phyloP scores from a whole-genome alignment of 2,797 vertebrate genomes.

The Malurus leucopterus region DNA sequence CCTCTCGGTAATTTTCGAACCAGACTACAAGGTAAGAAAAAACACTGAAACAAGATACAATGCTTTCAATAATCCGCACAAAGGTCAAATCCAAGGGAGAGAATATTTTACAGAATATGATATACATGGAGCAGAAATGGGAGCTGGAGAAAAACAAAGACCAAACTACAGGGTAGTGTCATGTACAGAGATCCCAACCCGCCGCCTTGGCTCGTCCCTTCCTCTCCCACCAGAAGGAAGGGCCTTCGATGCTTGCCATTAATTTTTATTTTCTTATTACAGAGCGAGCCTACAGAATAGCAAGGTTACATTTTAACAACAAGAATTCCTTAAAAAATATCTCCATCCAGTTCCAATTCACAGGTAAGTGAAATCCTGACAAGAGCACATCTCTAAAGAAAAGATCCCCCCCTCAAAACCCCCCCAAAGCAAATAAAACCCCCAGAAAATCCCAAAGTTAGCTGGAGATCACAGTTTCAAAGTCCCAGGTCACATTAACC shows the following conservation, averaged over 20 bases:
- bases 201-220: constrained; percentile 44
- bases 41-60: constrained; percentile 87
- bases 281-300: constrained; percentile 69
- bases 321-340: constrained; percentile 70
- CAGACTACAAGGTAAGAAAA: constrained; percentile 84
- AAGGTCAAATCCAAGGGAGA: constrained; percentile 88
- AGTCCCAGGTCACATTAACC: constrained; percentile 59
- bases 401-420: neutral
- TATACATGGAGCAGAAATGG: constrained; percentile 88
- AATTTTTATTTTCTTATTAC: constrained; percentile 66
- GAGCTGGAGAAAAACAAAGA: constrained; percentile 72
- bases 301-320: constrained; percentile 69
- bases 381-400: constrained; percentile 59
- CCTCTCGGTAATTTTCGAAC: constrained; percentile 77
- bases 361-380: constrained; percentile 56
- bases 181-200: constrained; percentile 86
- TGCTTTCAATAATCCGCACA: constrained; percentile 85
- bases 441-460: constrained; percentile 30
- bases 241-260: constrained; percentile 31
- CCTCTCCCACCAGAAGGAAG: constrained; percentile 62
- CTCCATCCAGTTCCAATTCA: constrained; percentile 74
- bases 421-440: neutral
- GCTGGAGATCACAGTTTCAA: constrained; percentile 48
- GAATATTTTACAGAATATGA: constrained; percentile 86
- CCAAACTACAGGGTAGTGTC: constrained; percentile 84